Conservation (phyloP, 2,888 invertebrate genomes). For the Calameuta idolon region DNA sequence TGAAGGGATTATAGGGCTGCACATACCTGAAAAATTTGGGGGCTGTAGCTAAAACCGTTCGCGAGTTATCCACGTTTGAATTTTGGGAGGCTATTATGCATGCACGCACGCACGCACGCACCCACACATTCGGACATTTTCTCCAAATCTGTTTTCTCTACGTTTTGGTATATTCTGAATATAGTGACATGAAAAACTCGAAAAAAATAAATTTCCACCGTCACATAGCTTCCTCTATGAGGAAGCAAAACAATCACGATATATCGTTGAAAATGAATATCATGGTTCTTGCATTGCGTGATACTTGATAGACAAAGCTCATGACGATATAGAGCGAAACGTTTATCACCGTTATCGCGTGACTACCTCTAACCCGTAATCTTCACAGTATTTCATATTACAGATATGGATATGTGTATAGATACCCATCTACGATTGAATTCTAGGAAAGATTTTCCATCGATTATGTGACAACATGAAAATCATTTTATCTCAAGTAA, state of each 20-base stretch:
- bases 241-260: not conserved
- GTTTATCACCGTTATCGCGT: conserved; percentile 24
- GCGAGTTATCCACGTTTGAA: no score
- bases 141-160: no score
- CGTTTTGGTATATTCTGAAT: no score
- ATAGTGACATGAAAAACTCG: no score
- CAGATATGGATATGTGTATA: not conserved
- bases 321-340: conserved; percentile 24
- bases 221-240: no score
- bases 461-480: not conserved
- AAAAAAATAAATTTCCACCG: no score
- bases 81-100: no score
- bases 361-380: conserved; percentile 13
- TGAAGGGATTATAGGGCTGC: no score
- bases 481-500: not conserved
- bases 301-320: conserved; percentile 15
- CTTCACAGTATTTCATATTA: not conserved
- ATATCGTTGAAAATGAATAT: conserved; percentile 11
- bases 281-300: conserved; percentile 16
- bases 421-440: not conserved
- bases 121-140: no score
- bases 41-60: no score
- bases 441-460: not conserved
- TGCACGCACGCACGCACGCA: no score
- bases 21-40: no score